phyloP scores from a whole-genome alignment of 1,140 invertebrate species.

The Ctenoplectra terminalis region DNA sequence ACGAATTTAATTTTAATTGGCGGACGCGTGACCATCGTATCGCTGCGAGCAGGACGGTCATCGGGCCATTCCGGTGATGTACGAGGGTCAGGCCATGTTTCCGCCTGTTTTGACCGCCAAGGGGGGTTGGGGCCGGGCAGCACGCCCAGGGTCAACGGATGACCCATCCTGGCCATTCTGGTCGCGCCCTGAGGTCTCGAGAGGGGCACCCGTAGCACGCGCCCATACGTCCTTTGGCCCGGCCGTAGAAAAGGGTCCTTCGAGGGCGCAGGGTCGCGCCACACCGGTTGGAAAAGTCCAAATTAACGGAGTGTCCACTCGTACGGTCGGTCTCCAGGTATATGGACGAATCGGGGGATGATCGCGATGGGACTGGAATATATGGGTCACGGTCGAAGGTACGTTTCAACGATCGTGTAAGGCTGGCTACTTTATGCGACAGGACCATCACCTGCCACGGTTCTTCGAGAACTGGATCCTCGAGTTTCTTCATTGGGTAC shows the following conservation, averaged over 20 bases:
- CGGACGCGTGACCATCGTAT: conserved; percentile 31
- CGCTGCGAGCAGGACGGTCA: conserved; percentile 19
- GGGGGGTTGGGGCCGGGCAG: conserved; percentile 78
- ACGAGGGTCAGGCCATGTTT: conserved; percentile 83
- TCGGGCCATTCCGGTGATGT: conserved; percentile 63
- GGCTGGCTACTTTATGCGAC: conserved; percentile 22
- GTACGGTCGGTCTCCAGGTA: conserved; percentile 44
- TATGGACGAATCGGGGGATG: background rate
- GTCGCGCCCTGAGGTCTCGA: conserved; percentile 74
- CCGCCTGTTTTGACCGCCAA: conserved; percentile 83
- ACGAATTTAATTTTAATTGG: conserved; percentile 72
- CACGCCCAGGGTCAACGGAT: conserved; percentile 80
- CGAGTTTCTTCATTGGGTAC: background rate
- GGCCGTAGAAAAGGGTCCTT: background rate
- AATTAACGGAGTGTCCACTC: conserved; percentile 76
- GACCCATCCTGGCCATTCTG: conserved; percentile 73
- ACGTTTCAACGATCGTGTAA: conserved; percentile 75
- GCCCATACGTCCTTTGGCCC: conserved; percentile 52
- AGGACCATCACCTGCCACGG: conserved; percentile 67
- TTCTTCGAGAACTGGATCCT: conserved; percentile 58
- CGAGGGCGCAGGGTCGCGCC: conserved; percentile 19
- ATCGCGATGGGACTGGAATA: conserved; percentile 43
- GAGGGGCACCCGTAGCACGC: conserved; percentile 68
- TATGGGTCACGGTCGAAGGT: conserved; percentile 50
- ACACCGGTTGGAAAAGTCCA: conserved; percentile 60